Base-by-base conservation (phyloP, 2,113 vertebrate species). In the Centropristis striata region DNA sequence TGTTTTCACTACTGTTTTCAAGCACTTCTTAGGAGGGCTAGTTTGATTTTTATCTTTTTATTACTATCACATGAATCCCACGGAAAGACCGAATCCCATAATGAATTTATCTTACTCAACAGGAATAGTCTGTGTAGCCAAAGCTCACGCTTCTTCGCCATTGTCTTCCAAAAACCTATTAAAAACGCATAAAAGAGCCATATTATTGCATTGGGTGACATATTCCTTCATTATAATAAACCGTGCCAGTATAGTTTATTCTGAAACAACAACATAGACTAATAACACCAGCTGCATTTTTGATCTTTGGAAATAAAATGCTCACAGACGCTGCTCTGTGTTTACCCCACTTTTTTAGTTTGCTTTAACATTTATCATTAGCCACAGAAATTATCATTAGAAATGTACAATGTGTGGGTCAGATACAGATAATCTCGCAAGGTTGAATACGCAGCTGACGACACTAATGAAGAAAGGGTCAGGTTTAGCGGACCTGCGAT, bases 151-250 rank as follows among this genome's bases (percentile, higher is more conserved):
- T 11, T 51, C 13, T 32, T 11, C 21, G 2, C 8, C 4, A 10
- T 25, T 71, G 42, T 55, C 47, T 60, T 37, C 1, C 8, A 51
- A 28, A 28, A 86, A 13, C 7, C 44, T 28, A 49, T 71, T 71
- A 71, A 76, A 70, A 37, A 50, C 20, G 14, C 60, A 59, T 67
- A 59, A 60, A 76, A 71, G 28, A 64, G 32, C 18, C 47, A n/a
- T 42, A 57, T 60, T 50, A 18, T 39, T 61, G 12, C 27, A 23
- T 18, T 60, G 28, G 36, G 15, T 39, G 65, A 64, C 49, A 50
- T n/a, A 68, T 78, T 75, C 1, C 20, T 39, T 66, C 9, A 54
- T 60, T 74, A 60, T 3, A 46, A 32, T 61, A 9, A 81, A 23
- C 60, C 20, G 23, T 36, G 32, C 25, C 39, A 4, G 4, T 21